A percentile compares a stretch with the other conserved stretches of the same genome.
Evolutionary conservation across 2,888 invertebrate genomes (phyloP).

Genomic region (Bembecia ichneumoniformis): DNA sequence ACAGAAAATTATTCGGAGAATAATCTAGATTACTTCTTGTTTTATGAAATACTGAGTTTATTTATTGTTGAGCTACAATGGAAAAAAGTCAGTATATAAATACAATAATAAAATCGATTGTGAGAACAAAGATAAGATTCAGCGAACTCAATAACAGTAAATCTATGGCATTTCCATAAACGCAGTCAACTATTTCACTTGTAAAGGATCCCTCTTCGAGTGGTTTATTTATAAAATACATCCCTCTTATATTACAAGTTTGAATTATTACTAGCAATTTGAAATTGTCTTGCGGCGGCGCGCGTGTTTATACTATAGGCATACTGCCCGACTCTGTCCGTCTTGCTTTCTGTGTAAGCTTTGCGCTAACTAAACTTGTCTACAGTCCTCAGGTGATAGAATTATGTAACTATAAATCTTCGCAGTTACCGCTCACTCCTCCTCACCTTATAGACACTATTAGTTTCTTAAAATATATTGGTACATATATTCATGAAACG

Average conservation of each 20-base stretch:
- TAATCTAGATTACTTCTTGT: too few relatives aligned
- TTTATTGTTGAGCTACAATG: too few relatives aligned
- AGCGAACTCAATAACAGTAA: slow-evolving; percentile 45
- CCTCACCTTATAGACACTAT: not conserved
- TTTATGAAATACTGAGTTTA: too few relatives aligned
- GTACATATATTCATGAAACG: not conserved
- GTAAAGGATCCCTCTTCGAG: slow-evolving; percentile 21
- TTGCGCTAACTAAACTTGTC: slow-evolving; percentile 16
- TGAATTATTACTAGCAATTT: slow-evolving; percentile 54
- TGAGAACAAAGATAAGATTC: slow-evolving; percentile 4
- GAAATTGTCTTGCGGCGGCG: slow-evolving; percentile 50
- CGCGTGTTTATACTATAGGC: slow-evolving; percentile 16
- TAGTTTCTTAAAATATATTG: not conserved
- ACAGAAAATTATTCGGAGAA: too few relatives aligned
- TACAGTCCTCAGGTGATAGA: slow-evolving; percentile 20
- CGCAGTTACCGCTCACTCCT: not conserved
- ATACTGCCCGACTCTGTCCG: slow-evolving; percentile 11
- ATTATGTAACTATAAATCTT: slow-evolving; percentile 16
- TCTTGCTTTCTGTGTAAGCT: slow-evolving; percentile 13
- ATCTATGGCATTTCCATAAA: slow-evolving; percentile 47
- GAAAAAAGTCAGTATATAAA: too few relatives aligned
- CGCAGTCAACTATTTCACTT: slow-evolving; percentile 39
- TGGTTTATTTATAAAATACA: slow-evolving; percentile 47
- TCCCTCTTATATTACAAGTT: slow-evolving; percentile 36
- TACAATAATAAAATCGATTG: not conserved